Evolutionary conservation across 2,888 invertebrate species (phyloP), one percentile per base, ranked within the genome.

Genomic region (Drosophila barbarae): DNA sequence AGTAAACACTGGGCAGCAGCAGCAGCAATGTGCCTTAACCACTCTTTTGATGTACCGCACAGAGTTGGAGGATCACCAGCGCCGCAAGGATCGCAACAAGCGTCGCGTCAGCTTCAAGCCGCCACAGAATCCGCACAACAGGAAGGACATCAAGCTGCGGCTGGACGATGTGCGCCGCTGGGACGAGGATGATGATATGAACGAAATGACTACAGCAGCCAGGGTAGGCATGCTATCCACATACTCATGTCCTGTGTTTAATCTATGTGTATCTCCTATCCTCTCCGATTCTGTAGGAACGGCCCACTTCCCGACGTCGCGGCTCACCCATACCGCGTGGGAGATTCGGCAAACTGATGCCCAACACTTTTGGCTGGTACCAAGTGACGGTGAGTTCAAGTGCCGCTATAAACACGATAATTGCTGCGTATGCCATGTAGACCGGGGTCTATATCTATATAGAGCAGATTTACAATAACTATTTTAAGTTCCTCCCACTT

Each of bases 341-440:
- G 5, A 89, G 87, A 64, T 49, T 89, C 61, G 86, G 77, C 12
- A 87, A 86, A 69, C 67, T 88, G 10, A 58, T 80, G 7, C 80
- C 74, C 88, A 91, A 81, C 36, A 86, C 91, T 7, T 88, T 91
- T 23, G 93, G 92, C 52, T 95, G 95, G 94, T 95, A 94, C 86
- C 93, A 93, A 90, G 91, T 95, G 9, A 91, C 91, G 75, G 90
- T 89, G 73, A 87, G 89, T 87, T 42, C 5, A n/a, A 15, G 12
- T 13, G 28, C 42, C 12, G 15, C 23, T 28, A 42, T 42, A 52
- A 52, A 52, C 28, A 13, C 30, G 12, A 13, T 6, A 21, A 34
- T 1, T 50, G 18, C 36, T 35, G 18, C 34, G 28, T 5, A 13
- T 21, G 30, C 50, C 41, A 61, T 61, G 54, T 50, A 49, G 54